Conservation (phyloP, 1,140 invertebrate genomes). For the Bacillus rossius region DNA sequence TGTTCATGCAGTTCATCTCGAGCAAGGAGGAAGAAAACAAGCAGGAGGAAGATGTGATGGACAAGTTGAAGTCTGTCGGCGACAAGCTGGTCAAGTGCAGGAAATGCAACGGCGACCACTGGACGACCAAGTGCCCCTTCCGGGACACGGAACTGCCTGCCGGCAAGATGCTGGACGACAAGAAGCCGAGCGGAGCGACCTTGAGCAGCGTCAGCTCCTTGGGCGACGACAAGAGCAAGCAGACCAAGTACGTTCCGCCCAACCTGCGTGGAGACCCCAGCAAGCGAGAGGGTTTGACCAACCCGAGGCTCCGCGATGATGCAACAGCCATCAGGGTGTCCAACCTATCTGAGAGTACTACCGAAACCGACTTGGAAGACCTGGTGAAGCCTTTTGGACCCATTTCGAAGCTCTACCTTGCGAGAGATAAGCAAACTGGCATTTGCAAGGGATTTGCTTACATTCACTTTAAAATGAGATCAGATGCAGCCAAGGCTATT, state of each 20-base stretch:
- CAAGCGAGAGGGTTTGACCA: constrained; percentile 63
- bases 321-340: constrained; percentile 91
- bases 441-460: constrained; percentile 94
- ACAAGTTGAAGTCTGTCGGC: constrained; percentile 62
- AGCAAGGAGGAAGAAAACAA: constrained; percentile 82
- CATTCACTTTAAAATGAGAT: constrained; percentile 86
- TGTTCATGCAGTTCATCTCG: constrained; percentile 89
- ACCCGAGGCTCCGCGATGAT: constrained; percentile 65
- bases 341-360: constrained; percentile 94
- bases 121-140: constrained; percentile 95
- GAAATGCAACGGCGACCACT: constrained; percentile 94
- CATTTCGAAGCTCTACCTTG: constrained; percentile 82
- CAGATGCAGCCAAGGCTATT: constrained; percentile 91
- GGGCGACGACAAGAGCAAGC: constrained; percentile 43
- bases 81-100: constrained; percentile 87
- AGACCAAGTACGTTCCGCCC: constrained; percentile 77
- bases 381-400: constrained; percentile 88
- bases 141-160: constrained; percentile 78
- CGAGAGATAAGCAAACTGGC: constrained; percentile 76
- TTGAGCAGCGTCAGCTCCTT: constrained; percentile 27
- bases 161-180: constrained; percentile 41
- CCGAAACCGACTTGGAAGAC: constrained; percentile 92
- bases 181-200: constrained; percentile 17
- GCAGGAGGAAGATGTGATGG: constrained; percentile 75
- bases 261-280: constrained; percentile 75